phyloP scores from a whole-genome alignment of 2,888 invertebrate genomes.

The Hypolimnas misippus region DNA sequence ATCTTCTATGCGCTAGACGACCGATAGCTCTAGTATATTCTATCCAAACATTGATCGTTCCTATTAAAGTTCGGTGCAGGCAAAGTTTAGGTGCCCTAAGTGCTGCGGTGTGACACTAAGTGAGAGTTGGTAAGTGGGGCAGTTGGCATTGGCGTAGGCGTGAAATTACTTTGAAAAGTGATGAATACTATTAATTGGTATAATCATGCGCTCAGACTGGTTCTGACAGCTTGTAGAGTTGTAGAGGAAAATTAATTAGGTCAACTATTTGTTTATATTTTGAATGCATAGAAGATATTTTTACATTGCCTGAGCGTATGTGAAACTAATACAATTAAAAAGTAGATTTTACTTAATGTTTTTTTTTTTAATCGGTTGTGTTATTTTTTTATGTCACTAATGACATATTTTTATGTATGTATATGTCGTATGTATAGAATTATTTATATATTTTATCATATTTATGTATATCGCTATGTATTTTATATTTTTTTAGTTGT shows the following conservation, averaged over 20 bases:
- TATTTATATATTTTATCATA: too few relatives aligned
- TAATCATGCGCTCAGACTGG: conserved; percentile 28
- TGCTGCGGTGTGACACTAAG: conserved; percentile 42
- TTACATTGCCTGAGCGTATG: too few relatives aligned
- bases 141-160: conserved; percentile 43
- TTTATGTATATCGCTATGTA: too few relatives aligned
- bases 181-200: conserved; percentile 35
- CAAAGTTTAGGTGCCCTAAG: conserved; percentile 38
- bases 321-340: too few relatives aligned
- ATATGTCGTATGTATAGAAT: too few relatives aligned
- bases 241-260: background rate
- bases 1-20: background rate
- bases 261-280: background rate
- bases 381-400: too few relatives aligned
- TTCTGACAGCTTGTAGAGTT: conserved; percentile 17
- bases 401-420: too few relatives aligned
- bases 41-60: conserved; percentile 8
- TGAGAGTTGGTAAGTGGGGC: conserved; percentile 48
- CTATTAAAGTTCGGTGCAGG: conserved; percentile 27
- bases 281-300: background rate
- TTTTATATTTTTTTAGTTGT: too few relatives aligned
- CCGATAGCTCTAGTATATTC: conserved; percentile 1
- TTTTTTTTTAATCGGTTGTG: too few relatives aligned
- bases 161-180: conserved; percentile 47
- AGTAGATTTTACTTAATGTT: background rate